Conservation (phyloP, 2,888 invertebrate species). For the Agrochola litura region DNA sequence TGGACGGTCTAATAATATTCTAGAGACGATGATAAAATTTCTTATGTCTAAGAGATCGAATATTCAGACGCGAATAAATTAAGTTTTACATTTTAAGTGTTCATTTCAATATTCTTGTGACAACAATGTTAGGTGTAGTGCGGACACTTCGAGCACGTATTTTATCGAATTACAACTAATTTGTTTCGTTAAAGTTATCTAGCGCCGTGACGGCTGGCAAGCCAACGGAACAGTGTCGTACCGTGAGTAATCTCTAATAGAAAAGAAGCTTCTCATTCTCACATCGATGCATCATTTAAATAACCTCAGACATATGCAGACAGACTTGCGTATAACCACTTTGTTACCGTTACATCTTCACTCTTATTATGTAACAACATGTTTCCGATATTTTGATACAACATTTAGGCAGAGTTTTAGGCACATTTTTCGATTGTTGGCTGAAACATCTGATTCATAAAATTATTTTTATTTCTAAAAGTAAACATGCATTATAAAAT, state of each 20-base stretch:
- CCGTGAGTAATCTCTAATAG: slow-evolving; percentile 80
- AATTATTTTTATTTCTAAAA: slow-evolving; percentile 30
- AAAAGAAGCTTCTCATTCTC: slow-evolving; percentile 86
- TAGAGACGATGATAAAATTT: slow-evolving; percentile 67
- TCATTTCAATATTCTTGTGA: slow-evolving; percentile 45
- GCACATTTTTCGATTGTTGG: slow-evolving; percentile 60
- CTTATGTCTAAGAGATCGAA: slow-evolving; percentile 78
- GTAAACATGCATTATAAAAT: slow-evolving; percentile 55
- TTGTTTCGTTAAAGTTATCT: slow-evolving; percentile 53
- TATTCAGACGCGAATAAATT: slow-evolving; percentile 66
- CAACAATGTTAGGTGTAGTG: slow-evolving; percentile 39
- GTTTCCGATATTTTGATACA: slow-evolving; percentile 74
- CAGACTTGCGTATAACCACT: slow-evolving; percentile 73
- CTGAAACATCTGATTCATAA: slow-evolving; percentile 46
- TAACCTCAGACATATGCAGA: slow-evolving; percentile 77
- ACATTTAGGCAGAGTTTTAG: slow-evolving; percentile 60
- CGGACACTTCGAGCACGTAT: slow-evolving; percentile 35
- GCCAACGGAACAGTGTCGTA: slow-evolving; percentile 78
- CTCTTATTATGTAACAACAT: slow-evolving; percentile 72
- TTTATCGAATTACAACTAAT: slow-evolving; percentile 46
- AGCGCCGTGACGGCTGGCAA: slow-evolving; percentile 59
- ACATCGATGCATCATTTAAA: slow-evolving; percentile 79
- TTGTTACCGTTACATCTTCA: slow-evolving; percentile 72
- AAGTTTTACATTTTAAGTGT: slow-evolving; percentile 51
- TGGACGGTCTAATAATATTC: slow-evolving; percentile 82